Conservation (phyloP, 92 coral and sea anemone genomes). For the Siderastrea radians region DNA sequence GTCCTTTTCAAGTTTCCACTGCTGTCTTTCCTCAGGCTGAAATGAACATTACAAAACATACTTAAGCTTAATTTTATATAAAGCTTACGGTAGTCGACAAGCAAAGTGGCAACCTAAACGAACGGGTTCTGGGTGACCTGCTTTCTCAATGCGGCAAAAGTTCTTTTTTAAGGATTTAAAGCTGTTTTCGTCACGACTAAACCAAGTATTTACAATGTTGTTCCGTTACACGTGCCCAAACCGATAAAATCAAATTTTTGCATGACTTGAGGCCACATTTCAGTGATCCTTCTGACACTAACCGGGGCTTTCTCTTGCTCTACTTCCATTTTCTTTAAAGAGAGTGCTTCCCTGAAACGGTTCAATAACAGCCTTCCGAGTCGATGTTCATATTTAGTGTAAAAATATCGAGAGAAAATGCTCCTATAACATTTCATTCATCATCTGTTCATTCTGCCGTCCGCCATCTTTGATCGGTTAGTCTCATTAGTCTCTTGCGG, state of each 20-base stretch:
- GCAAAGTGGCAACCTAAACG: too few relatives aligned
- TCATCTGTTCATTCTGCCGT: not conserved
- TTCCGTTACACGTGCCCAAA: not conserved
- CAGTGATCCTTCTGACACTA: not conserved
- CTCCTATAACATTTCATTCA: not conserved
- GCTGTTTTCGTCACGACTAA: too few relatives aligned
- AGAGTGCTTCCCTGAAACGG: constrained; percentile 2
- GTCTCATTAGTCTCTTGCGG: constrained; percentile 20
- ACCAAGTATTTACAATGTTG: too few relatives aligned
- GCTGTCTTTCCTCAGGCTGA: constrained; percentile 86
- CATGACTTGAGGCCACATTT: not conserved
- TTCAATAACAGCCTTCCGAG: not conserved
- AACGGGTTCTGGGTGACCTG: too few relatives aligned
- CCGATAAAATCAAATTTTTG: too few relatives aligned
- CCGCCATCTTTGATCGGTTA: constrained; percentile 34
- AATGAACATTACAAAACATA: not conserved
- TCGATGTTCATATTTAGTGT: not conserved
- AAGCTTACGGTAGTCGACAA: too few relatives aligned
- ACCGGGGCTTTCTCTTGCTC: constrained; percentile 81
- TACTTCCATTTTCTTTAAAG: constrained; percentile 63
- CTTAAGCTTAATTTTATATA: not conserved
- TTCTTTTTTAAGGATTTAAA: too few relatives aligned
- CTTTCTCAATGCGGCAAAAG: too few relatives aligned
- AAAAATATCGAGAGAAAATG: not conserved
- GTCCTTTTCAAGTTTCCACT: constrained; percentile 96